Evolutionary conservation across 2,888 invertebrate genomes (phyloP).

Genomic region (Tetramorium bicarinatum): DNA sequence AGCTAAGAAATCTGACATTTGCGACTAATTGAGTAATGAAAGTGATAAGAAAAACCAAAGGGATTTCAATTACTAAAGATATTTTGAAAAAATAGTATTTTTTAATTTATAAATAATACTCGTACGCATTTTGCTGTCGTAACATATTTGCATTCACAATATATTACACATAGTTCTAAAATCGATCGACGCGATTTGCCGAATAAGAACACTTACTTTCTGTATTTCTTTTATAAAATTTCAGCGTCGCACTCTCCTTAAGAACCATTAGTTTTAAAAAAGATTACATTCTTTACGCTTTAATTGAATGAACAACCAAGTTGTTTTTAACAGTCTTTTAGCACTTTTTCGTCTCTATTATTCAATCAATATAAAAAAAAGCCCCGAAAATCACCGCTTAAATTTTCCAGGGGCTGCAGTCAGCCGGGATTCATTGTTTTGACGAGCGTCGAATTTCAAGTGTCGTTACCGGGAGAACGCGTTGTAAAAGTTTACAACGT

Average conservation of each 20-base stretch:
- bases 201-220: neutral
- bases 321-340: neutral
- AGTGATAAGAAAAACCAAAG: neutral
- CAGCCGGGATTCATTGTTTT: neutral
- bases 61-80: neutral
- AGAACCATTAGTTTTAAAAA: neutral
- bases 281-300: neutral
- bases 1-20: neutral
- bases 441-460: slow-evolving; percentile 6
- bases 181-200: neutral
- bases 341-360: neutral
- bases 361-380: slow-evolving; percentile 2
- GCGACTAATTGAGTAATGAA: neutral
- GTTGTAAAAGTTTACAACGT: slow-evolving; percentile 27
- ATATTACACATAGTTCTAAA: neutral
- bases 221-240: neutral
- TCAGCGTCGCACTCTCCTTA: neutral
- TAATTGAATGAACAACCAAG: neutral
- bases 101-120: neutral
- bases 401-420: slow-evolving; percentile 10
- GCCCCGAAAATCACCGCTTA: neutral
- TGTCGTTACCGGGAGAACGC: neutral
- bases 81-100: neutral
- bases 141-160: neutral
- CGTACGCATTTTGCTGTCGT: neutral